Conservation (phyloP, 1,140 invertebrate species). For the Cyclargus thomasi region DNA sequence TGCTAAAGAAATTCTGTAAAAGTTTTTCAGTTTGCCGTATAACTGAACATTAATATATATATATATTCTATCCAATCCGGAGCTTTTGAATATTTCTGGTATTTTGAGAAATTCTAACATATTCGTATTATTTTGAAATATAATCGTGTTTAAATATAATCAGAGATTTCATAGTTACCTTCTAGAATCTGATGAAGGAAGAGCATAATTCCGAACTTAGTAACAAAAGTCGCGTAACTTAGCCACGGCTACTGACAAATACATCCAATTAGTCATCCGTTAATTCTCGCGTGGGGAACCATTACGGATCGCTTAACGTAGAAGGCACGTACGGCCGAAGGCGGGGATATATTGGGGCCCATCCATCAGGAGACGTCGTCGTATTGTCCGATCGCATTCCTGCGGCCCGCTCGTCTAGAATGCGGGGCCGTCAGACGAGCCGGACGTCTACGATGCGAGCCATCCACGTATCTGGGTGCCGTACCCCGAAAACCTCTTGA, state of each 20-base stretch:
- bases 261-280: conserved; percentile 8
- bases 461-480: conserved; percentile 40
- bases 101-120: too few relatives aligned
- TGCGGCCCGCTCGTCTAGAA: conserved; percentile 32
- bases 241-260: not conserved
- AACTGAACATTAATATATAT: too few relatives aligned
- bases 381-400: conserved; percentile 60
- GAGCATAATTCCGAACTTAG: too few relatives aligned
- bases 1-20: too few relatives aligned
- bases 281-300: not conserved
- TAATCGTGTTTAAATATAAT: too few relatives aligned
- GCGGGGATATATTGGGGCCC: conserved; percentile 55
- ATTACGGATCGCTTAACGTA: not conserved
- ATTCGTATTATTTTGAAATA: too few relatives aligned
- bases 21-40: too few relatives aligned
- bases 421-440: conserved; percentile 25
- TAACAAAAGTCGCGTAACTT: conserved; percentile 1
- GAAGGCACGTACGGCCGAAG: conserved; percentile 22
- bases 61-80: too few relatives aligned
- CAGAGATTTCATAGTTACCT: too few relatives aligned
- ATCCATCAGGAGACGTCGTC: conserved; percentile 51
- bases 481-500: too few relatives aligned
- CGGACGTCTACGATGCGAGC: conserved; percentile 26
- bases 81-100: too few relatives aligned
- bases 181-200: too few relatives aligned